Conservation (phyloP, 2,113 vertebrate species). For the Sarotherodon lohbergeri region DNA sequence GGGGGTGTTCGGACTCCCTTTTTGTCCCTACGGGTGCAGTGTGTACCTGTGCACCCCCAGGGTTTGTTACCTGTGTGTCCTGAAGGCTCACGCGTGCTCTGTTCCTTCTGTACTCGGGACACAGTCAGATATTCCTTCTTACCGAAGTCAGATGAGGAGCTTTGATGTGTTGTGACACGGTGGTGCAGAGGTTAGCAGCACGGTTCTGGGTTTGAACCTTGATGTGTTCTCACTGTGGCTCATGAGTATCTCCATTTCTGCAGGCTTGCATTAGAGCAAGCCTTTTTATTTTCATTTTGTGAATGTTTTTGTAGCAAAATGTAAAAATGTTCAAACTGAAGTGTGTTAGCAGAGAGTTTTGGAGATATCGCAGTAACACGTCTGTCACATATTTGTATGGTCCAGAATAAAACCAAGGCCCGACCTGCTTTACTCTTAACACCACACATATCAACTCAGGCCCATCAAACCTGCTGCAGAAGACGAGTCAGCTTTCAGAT, state of each 20-base stretch:
- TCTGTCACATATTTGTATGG: accelerated
- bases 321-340: not conserved
- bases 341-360: not conserved
- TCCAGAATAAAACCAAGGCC: not conserved
- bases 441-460: not conserved
- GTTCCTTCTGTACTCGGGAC: not conserved
- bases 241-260: not conserved
- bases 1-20: not conserved
- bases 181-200: not conserved
- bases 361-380: no score
- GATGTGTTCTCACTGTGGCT: not conserved
- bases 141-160: no score
- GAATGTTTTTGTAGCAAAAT: not conserved
- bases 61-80: not conserved
- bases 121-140: not conserved
- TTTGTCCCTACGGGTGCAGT: not conserved
- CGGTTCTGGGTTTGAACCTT: not conserved
- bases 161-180: not conserved
- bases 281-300: not conserved
- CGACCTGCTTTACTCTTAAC: accelerated
- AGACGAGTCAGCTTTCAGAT: not conserved
- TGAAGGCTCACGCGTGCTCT: not conserved
- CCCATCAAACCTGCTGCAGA: not conserved
- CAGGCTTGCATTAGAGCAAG: not conserved
- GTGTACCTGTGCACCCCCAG: not conserved